Percentiles rank a stretch among this genome's conserved stretches.
These are phyloP conservation scores for Amphiprion ocellaris DNA, from an alignment of 2,113 vertebrate genomes.

Conservation along the genomic window DNA sequence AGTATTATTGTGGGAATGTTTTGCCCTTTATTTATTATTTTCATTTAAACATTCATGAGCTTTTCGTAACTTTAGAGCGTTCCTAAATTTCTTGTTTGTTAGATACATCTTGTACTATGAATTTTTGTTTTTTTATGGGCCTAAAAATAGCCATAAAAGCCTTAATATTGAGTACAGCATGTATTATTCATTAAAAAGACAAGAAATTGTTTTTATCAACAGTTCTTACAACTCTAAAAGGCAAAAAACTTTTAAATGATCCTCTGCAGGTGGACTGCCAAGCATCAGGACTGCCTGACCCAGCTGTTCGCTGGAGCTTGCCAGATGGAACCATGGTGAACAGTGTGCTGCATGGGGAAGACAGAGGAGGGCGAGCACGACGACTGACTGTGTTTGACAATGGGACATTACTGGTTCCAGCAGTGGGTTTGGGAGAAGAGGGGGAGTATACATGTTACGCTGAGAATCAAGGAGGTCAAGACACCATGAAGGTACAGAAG, in stretches of 20 bases:
- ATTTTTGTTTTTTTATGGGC: not conserved
- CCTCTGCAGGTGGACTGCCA: conserved; percentile 89
- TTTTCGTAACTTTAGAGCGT: conserved; percentile 1
- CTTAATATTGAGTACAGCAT: not conserved
- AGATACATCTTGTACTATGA: not conserved
- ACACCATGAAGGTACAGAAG: conserved; percentile 89
- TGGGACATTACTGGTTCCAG: conserved; percentile 92
- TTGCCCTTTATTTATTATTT: conserved; percentile 26
- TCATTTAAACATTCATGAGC: conserved; percentile 33
- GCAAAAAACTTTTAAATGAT: not conserved
- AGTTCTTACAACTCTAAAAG: not conserved
- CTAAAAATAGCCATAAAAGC: not conserved
- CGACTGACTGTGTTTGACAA: conserved; percentile 92
- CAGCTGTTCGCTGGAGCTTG: conserved; percentile 92
- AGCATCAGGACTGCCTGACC: conserved; percentile 92
- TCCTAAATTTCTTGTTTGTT: not conserved
- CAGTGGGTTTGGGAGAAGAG: conserved; percentile 88
- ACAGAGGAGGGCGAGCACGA: conserved; percentile 80
- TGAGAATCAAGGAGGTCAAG: conserved; percentile 92
- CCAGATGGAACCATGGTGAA: conserved; percentile 93
- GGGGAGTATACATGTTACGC: conserved; percentile 95
- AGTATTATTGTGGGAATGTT: not conserved
- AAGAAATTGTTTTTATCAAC: not conserved
- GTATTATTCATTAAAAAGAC: not conserved
- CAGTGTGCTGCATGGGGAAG: conserved; percentile 86